Evolutionary conservation across 2,888 invertebrate species (phyloP).

Genomic region (Caradrina kadenii): DNA sequence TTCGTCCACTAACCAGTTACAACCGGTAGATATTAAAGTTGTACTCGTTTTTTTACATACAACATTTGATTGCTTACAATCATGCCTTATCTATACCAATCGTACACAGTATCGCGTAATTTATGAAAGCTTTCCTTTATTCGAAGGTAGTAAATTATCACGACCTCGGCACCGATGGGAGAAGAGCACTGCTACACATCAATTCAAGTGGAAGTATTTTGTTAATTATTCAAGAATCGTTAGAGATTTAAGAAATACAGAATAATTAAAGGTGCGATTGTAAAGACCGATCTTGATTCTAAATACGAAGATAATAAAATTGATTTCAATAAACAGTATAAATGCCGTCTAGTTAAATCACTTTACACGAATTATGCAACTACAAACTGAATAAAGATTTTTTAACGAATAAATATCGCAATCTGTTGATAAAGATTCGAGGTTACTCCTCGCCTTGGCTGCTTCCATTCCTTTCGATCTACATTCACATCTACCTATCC

Average conservation of each 20-base stretch:
- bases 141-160: neutral
- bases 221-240: neutral
- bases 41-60: slow-evolving; percentile 7
- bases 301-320: neutral
- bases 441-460: slow-evolving; percentile 57
- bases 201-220: neutral
- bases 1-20: slow-evolving; percentile 19
- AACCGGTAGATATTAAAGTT: neutral
- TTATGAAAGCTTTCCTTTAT: neutral
- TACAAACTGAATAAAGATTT: slow-evolving; percentile 20
- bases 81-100: neutral
- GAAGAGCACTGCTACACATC: neutral
- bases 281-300: slow-evolving; percentile 6
- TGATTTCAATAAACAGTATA: neutral
- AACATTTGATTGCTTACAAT: neutral
- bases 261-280: neutral
- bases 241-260: neutral
- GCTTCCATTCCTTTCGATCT: slow-evolving; percentile 62
- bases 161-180: neutral
- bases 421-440: slow-evolving; percentile 40
- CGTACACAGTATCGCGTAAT: neutral
- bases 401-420: slow-evolving; percentile 33
- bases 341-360: slow-evolving; percentile 19
- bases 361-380: neutral
- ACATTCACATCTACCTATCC: slow-evolving; percentile 62